Conservation (phyloP, 2,888 invertebrate genomes). For the Meandrusa payeni region DNA sequence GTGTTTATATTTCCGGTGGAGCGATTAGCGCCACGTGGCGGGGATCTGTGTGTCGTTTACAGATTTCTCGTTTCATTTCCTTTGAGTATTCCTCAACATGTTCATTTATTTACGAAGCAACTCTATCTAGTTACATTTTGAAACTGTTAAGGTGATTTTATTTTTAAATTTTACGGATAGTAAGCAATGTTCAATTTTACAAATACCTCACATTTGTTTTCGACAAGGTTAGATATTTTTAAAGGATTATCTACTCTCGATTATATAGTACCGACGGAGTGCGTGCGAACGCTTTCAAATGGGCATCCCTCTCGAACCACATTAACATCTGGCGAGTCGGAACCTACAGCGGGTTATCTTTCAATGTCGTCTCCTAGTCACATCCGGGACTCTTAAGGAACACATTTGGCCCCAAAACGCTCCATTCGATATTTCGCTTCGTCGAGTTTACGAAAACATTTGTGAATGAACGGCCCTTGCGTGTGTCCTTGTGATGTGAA, state of each 20-base stretch:
- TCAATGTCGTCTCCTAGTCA: conserved; percentile 38
- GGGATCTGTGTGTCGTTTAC: conserved; percentile 30
- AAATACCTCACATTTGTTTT: too few relatives aligned
- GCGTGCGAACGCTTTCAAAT: neutral
- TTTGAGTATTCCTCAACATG: conserved; percentile 3
- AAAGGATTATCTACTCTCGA: too few relatives aligned
- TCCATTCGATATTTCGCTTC: conserved; percentile 49
- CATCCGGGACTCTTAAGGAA: conserved; percentile 37
- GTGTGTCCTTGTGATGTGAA: conserved; percentile 46
- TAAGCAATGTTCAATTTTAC: too few relatives aligned
- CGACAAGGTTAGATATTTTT: too few relatives aligned
- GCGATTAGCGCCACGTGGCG: conserved; percentile 43
- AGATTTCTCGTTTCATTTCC: conserved; percentile 6
- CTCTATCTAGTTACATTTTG: too few relatives aligned
- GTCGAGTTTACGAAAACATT: conserved; percentile 41
- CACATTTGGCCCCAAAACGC: conserved; percentile 50
- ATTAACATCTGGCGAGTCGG: conserved; percentile 55
- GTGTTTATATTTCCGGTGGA: conserved; percentile 66
- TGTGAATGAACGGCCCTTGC: conserved; percentile 56
- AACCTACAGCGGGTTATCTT: conserved; percentile 47
- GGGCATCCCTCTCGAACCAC: conserved; percentile 28
- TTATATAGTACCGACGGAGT: neutral
- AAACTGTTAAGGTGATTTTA: too few relatives aligned
- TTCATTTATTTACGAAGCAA: conserved; percentile 16
- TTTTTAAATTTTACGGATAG: too few relatives aligned